A percentile compares a stretch with the other conserved stretches of the same genome.
Evolutionary conservation across 1,140 invertebrate genomes (phyloP).

Genomic region (Amyelois transitella): DNA sequence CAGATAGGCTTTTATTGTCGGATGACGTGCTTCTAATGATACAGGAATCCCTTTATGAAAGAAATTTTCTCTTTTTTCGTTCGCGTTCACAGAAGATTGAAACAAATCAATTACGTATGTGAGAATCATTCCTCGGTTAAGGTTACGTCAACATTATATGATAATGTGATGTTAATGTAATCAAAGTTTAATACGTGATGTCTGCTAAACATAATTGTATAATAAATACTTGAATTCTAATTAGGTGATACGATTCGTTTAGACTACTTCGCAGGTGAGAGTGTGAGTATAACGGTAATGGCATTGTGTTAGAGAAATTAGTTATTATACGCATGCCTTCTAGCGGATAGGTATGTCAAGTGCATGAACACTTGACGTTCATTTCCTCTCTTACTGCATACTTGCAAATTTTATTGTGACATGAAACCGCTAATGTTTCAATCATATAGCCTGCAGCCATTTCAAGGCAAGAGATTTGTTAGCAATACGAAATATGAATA

Average conservation of each 20-base stretch:
- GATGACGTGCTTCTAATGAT: neutral
- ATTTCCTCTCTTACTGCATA: neutral
- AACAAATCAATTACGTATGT: neutral
- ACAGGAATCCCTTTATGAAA: neutral
- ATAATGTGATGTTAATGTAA: neutral
- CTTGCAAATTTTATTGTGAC: neutral
- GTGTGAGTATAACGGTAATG: neutral
- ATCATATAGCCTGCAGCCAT: neutral
- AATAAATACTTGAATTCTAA: neutral
- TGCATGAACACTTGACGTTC: neutral
- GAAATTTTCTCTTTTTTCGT: neutral
- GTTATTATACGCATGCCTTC: neutral
- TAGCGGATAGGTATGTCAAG: neutral
- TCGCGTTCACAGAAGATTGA: neutral
- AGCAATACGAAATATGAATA: too few species aligned
- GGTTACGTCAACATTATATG: neutral
- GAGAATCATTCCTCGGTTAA: neutral
- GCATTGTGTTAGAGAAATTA: neutral
- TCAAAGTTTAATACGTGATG: neutral
- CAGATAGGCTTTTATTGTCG: too few species aligned
- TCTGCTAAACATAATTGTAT: neutral
- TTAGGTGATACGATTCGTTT: neutral
- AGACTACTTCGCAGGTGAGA: neutral
- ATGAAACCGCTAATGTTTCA: neutral
- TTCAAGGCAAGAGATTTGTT: neutral